Evolutionary conservation across 2,113 vertebrate species (phyloP), one percentile per base, ranked within the genome.

Genomic region (Apeltes quadracus): DNA sequence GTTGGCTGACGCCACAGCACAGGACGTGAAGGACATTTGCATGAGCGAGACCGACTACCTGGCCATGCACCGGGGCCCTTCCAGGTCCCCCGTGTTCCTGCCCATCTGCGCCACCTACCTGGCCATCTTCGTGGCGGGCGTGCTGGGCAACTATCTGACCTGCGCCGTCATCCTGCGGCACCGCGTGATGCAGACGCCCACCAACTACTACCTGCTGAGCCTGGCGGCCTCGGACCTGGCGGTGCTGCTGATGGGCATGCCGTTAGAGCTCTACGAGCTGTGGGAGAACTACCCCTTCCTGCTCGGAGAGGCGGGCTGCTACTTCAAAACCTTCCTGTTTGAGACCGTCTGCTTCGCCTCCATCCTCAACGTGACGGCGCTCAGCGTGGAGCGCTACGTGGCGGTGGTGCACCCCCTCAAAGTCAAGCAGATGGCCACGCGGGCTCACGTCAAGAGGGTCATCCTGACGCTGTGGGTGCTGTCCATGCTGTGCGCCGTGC

Each of bases 291-390:
- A 93, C 61, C 93, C 93, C 0, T 94, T 92, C 77, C 75, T 90
- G 69, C 73, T 94, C 0, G 92, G 93, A 18, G 46, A 73, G 46
- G 84, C 83, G 0, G 92, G 93, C 18, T 93, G 93, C 85, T 92
- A 90, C 79, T 94, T 94, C 50, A 94, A 91, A 75, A 94, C 82
- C 32, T 93, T 92, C 65, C 89, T 94, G 65, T 93, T 94, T 23
- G 93, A 93, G 69, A 93, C 86, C 0, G 93, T 94, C 51, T 94
- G 93, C 66, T 93, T 94, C 5, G 93, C 93, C 27, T 94, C 93
- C 1, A 86, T 94, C 51, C 91, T 94, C 36, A 94, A 91, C 3
- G 90, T 94, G 12, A 94, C 91, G 0, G 92, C 91, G 0, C 87
- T 94, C 44, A 94, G 93, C 6, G 86, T 89, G 22, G 93, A 93